Evolutionary conservation across 2,797 vertebrate species (phyloP), one percentile per base, ranked within the genome.

Genomic region (Fistularia commersonii): DNA sequence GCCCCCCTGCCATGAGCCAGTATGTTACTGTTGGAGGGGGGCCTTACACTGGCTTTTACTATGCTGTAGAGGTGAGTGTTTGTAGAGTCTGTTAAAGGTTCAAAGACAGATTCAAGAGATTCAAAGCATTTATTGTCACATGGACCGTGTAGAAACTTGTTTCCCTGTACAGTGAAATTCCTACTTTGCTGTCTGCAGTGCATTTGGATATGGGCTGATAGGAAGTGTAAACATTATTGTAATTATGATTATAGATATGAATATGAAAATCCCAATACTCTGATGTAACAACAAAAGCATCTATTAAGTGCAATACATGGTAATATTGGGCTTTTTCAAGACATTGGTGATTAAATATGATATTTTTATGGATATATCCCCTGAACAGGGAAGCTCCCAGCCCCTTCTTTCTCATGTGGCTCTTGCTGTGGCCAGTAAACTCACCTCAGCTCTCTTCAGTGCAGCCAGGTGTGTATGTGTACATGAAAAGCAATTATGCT

Each of bases 401-500:
- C 97, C 96, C 11, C 87, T 99, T 7, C 80, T 99, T 53, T 99
- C 97, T 37, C 97, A 99, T 0, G 96, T 99, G 55, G 97, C 97
- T 9, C 83, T 99, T 31, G 97, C 97, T 14, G 97, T 99, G 63
- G 97, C 97, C 69, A 98, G 96, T 79, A 99, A 99, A 85, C 93
- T 99, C 69, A 99, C 97, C 44, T 99, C 96, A 4, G 97, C 95
- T 6, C 90, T 99, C 57, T 96, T 99, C 83, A 98, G 84, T 54
- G 97, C 97, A 66, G 97, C 97, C 87, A 99, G 96, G 97, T 98
- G 5, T 43, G 8, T 43, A 33, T 42, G 6, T 62, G 45, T 57
- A 34, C 43, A 40, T 55, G 48, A 3, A 41, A 23, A 23, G 23
- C 23, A 23, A 4, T 13, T 12, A 13, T 12, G 11, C 7, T 6